Conservation (phyloP, 92 coral and sea anemone genomes). For the Porites divaricata region DNA sequence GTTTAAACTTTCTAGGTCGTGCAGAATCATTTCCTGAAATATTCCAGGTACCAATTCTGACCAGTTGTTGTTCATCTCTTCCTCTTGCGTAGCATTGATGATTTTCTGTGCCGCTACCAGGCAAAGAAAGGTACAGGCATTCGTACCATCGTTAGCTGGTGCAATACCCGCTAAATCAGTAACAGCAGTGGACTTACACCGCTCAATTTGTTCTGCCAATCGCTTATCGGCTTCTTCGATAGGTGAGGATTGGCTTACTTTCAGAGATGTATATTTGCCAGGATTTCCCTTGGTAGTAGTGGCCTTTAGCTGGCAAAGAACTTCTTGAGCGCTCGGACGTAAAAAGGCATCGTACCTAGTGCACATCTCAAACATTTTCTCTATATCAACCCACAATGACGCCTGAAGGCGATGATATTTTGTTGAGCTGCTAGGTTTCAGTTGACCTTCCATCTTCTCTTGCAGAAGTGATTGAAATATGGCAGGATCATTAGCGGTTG, state of each 20-base stretch:
- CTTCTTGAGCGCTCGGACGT: neutral
- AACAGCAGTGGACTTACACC: neutral
- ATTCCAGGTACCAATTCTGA: neutral
- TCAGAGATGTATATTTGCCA: neutral
- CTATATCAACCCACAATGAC: slow-evolving; percentile 16
- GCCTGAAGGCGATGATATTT: neutral
- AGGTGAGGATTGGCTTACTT: neutral
- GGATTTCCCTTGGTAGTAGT: neutral
- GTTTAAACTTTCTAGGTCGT: neutral
- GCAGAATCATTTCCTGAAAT: neutral
- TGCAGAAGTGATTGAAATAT: neutral
- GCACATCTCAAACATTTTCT: slow-evolving; percentile 9
- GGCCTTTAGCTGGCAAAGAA: neutral
- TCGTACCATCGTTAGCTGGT: slow-evolving; percentile 27
- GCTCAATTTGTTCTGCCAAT: slow-evolving; percentile 9
- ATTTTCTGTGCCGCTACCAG: neutral
- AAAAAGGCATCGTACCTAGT: slow-evolving; percentile 1
- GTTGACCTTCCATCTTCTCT: neutral
- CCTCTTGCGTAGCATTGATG: neutral
- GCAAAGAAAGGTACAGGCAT: slow-evolving; percentile 5
- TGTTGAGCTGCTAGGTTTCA: no score
- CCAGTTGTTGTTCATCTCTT: neutral
- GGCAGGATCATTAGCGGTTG: neutral
- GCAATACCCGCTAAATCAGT: neutral
- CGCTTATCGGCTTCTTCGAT: neutral